Base-by-base conservation (phyloP, 2,797 vertebrate species). In the Hyperoplus immaculatus region DNA sequence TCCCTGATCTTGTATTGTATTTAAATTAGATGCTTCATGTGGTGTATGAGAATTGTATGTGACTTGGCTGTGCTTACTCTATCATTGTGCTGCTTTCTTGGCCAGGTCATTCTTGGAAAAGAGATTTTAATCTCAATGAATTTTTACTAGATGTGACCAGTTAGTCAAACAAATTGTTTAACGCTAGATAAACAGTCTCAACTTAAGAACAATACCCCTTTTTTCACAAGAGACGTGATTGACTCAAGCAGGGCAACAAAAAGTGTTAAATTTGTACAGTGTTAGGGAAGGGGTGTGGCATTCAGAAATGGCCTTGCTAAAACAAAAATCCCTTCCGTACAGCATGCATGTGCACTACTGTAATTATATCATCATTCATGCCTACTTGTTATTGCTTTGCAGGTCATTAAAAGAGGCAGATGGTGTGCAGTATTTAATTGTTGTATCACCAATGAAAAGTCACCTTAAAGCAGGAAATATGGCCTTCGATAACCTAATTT, bases 191-290 rank as follows among this genome's bases (percentile, higher is more conserved):
- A 29, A 29, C 29, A 29, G 29, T 29, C 29, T 78, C 43, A 68
- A 58, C 50, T 74, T 75, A 68, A 58, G 43, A 79, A 82, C 46
- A 75, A 58, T 45, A 62, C n/a, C 7, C 43, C 16, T 45, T 55
- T 55, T 41, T 66, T 5, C 39, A 18, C 43, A 12, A 77, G 59
- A 66, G 7, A 21, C 56, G 43, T 68, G 58, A 75, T 72, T 59
- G 39, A 63, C 67, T 74, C 38, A 51, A 6, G 36, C 56, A 72
- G 69, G 62, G 75, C 36, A 76, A 38, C 16, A 57, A 15, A 3
- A 60, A 69, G 47, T 50, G 18, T 50, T 47, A 29, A 29, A 29
- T 29, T 29, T 29, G 29, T 70, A 50, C 21, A 43, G 49, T 62
- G 74, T 66, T 57, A 11, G 4, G 5, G 50, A 38, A 57, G 49